These are phyloP conservation scores for Grus americana DNA, from an alignment of 2,113 vertebrate species.

Conservation along the genomic window DNA sequence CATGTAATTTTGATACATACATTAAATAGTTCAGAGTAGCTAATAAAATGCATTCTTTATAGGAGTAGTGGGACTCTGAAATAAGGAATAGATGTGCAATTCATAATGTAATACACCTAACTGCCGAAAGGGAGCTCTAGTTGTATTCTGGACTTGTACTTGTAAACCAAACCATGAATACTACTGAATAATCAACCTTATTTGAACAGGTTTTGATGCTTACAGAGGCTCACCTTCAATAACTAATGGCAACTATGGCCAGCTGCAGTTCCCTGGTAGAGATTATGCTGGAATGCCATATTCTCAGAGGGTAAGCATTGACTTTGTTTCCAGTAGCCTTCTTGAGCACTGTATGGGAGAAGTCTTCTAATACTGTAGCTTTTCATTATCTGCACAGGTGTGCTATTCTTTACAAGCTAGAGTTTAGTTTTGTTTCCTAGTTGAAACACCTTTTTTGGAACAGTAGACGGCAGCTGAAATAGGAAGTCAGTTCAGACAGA, in stretches of 20 bases:
- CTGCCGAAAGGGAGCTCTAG: neutral
- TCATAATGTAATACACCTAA: neutral
- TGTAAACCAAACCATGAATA: neutral
- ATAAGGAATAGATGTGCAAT: neutral
- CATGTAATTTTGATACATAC: neutral
- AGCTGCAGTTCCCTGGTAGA: conserved; percentile 76
- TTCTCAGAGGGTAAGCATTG: conserved; percentile 78
- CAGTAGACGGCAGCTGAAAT: neutral
- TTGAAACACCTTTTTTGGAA: neutral
- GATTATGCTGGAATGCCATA: conserved; percentile 81
- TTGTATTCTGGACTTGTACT: neutral
- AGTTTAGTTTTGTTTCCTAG: neutral
- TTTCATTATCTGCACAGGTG: neutral
- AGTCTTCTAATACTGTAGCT: neutral
- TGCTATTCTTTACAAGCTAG: neutral
- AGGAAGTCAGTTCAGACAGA: neutral
- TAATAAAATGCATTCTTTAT: neutral
- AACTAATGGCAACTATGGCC: conserved; percentile 78
- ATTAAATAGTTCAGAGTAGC: neutral
- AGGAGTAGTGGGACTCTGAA: neutral
- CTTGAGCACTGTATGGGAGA: neutral
- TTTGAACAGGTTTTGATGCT: conserved; percentile 75
- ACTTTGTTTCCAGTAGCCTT: neutral
- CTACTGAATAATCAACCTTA: neutral
- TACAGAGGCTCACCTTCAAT: conserved; percentile 76